Evolutionary conservation across 2,888 invertebrate genomes (phyloP).

Genomic region (Phortica okadai): DNA sequence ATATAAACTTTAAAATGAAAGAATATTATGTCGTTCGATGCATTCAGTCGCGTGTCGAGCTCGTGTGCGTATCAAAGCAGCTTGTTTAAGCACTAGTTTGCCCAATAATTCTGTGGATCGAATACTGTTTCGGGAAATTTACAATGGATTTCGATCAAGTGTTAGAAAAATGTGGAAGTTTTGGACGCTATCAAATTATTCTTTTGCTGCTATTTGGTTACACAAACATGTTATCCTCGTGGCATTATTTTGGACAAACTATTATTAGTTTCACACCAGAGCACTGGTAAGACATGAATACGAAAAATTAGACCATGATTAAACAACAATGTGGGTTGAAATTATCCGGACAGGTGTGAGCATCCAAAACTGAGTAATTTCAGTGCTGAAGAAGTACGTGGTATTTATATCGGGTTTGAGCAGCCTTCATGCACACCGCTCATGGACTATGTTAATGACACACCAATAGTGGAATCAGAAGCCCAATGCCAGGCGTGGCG

Average conservation of each 20-base stretch:
- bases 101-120: too few relatives aligned
- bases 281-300: conserved; percentile 70
- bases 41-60: too few relatives aligned
- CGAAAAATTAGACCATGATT: too few relatives aligned
- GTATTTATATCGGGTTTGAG: conserved; percentile 53
- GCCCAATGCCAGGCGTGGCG: conserved; percentile 77
- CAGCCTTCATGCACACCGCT: conserved; percentile 61
- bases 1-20: too few relatives aligned
- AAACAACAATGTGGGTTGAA: too few relatives aligned
- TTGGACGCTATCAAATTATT: conserved; percentile 77
- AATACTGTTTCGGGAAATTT: not conserved
- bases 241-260: conserved; percentile 80
- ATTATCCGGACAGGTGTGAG: conserved; percentile 62
- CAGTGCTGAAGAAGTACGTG: conserved; percentile 45
- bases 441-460: conserved; percentile 45
- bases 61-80: too few relatives aligned
- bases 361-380: conserved; percentile 55
- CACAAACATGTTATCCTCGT: conserved; percentile 78
- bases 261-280: conserved; percentile 79
- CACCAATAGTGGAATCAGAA: conserved; percentile 39
- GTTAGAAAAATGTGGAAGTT: conserved; percentile 78
- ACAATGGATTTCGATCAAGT: conserved; percentile 78
- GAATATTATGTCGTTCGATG: too few relatives aligned
- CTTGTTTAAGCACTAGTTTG: too few relatives aligned
- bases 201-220: conserved; percentile 78